These are phyloP conservation scores for Hoplodrina blanda DNA, from an alignment of 2,888 invertebrate species.

Conservation along the genomic window DNA sequence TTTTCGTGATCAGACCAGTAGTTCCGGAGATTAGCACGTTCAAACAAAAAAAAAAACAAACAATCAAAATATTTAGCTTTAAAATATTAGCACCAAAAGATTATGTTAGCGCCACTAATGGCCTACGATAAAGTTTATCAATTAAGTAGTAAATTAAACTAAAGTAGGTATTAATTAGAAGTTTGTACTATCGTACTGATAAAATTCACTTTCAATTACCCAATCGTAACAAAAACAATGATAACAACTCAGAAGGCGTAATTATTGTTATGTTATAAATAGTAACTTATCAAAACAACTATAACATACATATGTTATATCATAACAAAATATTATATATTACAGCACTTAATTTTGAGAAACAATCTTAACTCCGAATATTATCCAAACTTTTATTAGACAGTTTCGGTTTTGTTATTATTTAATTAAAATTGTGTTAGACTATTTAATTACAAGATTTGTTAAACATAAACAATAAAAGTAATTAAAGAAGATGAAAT, in stretches of 20 bases:
- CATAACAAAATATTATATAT: too few species aligned
- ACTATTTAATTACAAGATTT: constrained; percentile 1
- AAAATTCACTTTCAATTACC: constrained; percentile 28
- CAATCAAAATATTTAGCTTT: too few species aligned
- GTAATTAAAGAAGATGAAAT: constrained; percentile 38
- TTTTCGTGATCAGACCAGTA: too few species aligned
- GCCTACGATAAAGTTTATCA: constrained; percentile 30
- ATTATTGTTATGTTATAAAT: not conserved
- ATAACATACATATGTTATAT: too few species aligned
- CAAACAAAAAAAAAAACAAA: too few species aligned
- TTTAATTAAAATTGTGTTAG: constrained; percentile 11
- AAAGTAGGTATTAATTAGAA: constrained; percentile 6
- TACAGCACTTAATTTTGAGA: too few species aligned
- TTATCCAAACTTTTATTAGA: not conserved
- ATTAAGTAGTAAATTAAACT: constrained; percentile 28
- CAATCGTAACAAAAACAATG: not conserved
- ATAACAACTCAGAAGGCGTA: not conserved
- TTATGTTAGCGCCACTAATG: constrained; percentile 1
- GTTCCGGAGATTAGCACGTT: too few species aligned
- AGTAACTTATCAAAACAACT: not conserved
- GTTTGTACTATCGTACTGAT: constrained; percentile 7
- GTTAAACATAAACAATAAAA: constrained; percentile 27
- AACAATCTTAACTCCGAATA: not conserved
- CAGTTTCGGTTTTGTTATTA: constrained; percentile 13
- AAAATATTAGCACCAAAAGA: not conserved